Evolutionary conservation across 2,888 invertebrate genomes (phyloP).

Genomic region (Apoderus coryli): DNA sequence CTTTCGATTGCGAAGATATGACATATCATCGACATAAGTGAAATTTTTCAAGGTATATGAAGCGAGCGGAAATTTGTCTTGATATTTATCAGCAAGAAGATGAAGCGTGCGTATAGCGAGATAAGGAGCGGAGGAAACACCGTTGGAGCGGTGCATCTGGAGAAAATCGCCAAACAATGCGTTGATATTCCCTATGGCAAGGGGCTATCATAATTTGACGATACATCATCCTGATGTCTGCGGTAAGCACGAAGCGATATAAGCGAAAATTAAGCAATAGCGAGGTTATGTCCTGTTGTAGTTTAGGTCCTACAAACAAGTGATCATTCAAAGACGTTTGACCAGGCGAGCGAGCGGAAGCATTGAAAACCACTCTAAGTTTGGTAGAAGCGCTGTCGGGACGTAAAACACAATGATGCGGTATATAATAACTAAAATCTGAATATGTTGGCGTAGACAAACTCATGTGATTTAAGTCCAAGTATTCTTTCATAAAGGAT

Average conservation of each 20-base stretch:
- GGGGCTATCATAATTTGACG: too few species aligned
- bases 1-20: too few species aligned
- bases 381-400: too few species aligned
- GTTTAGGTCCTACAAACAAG: constrained; percentile 1
- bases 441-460: too few species aligned
- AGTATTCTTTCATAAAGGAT: constrained; percentile 2
- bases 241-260: constrained; percentile 10
- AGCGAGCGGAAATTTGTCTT: constrained; percentile 3
- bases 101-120: constrained; percentile 6
- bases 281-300: constrained; percentile 1
- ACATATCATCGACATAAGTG: constrained; percentile 5
- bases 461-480: neutral
- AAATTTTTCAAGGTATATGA: neutral
- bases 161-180: too few species aligned
- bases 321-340: neutral
- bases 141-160: constrained; percentile 7
- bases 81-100: constrained; percentile 1
- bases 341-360: too few species aligned
- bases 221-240: constrained; percentile 11
- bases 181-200: constrained; percentile 7
- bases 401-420: too few species aligned
- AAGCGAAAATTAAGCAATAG: constrained; percentile 2
- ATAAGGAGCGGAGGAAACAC: constrained; percentile 9
- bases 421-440: too few species aligned
- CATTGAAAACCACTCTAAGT: too few species aligned